Base-by-base conservation (phyloP, 2,888 invertebrate genomes). In the Anticlea derivata region DNA sequence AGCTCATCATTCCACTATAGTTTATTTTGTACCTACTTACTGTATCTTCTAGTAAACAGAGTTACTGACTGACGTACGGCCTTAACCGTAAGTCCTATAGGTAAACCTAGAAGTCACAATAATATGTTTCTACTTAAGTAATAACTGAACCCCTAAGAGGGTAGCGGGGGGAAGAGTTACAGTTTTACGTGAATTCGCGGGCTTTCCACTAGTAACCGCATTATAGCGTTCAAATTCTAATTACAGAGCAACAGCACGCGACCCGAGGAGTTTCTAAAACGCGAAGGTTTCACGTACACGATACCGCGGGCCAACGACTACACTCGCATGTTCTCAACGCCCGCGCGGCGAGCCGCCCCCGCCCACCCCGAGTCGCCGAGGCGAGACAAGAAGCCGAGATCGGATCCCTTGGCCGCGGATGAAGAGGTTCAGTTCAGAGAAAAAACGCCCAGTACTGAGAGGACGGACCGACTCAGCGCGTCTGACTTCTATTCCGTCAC, bases 251-350 rank as follows among this genome's bases (percentile, higher is more conserved):
- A 60, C 57, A 64, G 49, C 55, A 66, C 69, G 10, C 81, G 86
- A 1, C 85, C 87, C 1, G 86, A 88, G 48, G 88, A 88, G 40
- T 60, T 77, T 0, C 61, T 90, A 1, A 72, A 84, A 3, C 75
- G 83, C 11, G 86, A 84, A 56, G 83, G 85, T 0, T 84, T 94
- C 46, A 91, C 92, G 31, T 95, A 92, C 77, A 93, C 93, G 59
- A 84, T 93, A 63, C 94, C 94, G 2, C 91, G 93, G 5, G 84
- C 80, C 33, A 89, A 89, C 72, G 91, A 91, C 73, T 91, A 91
- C 79, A 85, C 87, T 62, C 86, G 91, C 30, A 90, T 91, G 90
- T 91, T 91, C 69, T 89, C 89, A 0, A 80, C 87, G 50, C 82
- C 91, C 17, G 85, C 83, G 20, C 85, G 86, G 0, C 81, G 86